Percentiles rank a stretch among this genome's conserved stretches.
Evolutionary conservation across 92 coral and sea anemone genomes (phyloP).

Genomic region (Siderastrea siderea): DNA sequence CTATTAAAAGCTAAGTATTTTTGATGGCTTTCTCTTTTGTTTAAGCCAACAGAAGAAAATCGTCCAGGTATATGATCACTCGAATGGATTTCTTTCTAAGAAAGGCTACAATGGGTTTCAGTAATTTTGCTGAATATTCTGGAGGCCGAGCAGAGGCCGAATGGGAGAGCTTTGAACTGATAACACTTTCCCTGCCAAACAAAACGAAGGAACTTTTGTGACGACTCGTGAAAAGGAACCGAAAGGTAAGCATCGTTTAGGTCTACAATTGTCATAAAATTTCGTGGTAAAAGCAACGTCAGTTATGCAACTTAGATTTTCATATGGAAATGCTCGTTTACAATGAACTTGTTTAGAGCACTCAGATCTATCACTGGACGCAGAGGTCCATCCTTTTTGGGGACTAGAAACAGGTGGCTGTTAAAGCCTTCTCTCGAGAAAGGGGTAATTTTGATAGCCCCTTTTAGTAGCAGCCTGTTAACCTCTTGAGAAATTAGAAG

Average conservation of each 20-base stretch:
- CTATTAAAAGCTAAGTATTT: not conserved
- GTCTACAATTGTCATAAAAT: not conserved
- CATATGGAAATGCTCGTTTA: not conserved
- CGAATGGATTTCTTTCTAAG: not conserved
- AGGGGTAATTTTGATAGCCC: slow-evolving; percentile 18
- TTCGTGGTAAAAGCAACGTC: not conserved
- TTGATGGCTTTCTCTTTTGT: not conserved
- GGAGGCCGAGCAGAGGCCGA: not conserved
- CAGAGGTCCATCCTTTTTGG: slow-evolving; percentile 50
- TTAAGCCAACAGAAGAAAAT: not conserved
- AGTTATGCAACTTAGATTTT: not conserved
- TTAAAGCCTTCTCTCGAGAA: slow-evolving; percentile 16
- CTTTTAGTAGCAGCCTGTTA: slow-evolving; percentile 13
- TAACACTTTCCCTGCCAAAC: not conserved
- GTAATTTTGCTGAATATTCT: not conserved
- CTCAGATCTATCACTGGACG: slow-evolving; percentile 38
- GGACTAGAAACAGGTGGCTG: slow-evolving; percentile 54
- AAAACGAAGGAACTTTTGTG: too few species aligned
- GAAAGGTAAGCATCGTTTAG: not conserved
- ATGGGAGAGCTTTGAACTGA: not conserved
- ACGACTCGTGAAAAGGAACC: not conserved
- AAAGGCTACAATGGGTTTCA: not conserved
- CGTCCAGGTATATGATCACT: not conserved
- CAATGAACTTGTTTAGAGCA: not conserved
- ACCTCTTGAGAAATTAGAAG: slow-evolving; percentile 5